A percentile compares a stretch with the other conserved stretches of the same genome.
phyloP scores from a whole-genome alignment of 2,797 vertebrate genomes.

The Ispidina lecontei region DNA sequence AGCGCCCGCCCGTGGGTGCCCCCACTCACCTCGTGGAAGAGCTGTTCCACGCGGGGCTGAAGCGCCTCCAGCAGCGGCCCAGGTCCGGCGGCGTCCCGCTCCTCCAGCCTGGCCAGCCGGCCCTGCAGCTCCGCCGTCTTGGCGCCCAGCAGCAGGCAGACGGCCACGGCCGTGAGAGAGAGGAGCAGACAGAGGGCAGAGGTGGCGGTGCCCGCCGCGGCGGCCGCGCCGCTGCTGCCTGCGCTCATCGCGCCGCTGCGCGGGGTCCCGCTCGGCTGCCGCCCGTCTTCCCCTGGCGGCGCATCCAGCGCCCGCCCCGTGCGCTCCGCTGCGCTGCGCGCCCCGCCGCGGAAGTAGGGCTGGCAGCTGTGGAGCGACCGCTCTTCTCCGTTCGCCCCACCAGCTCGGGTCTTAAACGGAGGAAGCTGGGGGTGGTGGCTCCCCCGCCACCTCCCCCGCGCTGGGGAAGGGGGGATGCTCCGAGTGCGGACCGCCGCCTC shows the following conservation, averaged over 20 bases:
- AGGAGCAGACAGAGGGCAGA: constrained; percentile 83
- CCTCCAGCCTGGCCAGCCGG: constrained; percentile 84
- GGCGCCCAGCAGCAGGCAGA: constrained; percentile 86
- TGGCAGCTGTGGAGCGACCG: not conserved
- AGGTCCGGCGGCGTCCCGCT: constrained; percentile 61
- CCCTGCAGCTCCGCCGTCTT: constrained; percentile 85
- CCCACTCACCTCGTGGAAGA: constrained; percentile 85
- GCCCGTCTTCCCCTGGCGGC: not conserved
- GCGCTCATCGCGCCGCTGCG: not conserved
- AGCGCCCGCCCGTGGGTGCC: not conserved
- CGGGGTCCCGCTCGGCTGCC: not conserved
- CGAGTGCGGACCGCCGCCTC: not conserved
- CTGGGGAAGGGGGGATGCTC: not conserved
- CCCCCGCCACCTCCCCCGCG: not conserved
- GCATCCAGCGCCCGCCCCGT: constrained; percentile 5
- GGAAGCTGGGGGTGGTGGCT: constrained; percentile 5
- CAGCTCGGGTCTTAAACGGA: constrained; percentile 5
- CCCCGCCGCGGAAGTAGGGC: constrained; percentile 71
- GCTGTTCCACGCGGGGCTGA: constrained; percentile 80
- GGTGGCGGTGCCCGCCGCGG: constrained; percentile 50
- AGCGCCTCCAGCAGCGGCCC: constrained; percentile 79
- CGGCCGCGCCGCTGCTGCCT: not conserved
- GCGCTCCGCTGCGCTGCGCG: not conserved
- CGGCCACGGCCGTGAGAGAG: constrained; percentile 83
- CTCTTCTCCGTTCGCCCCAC: not conserved